A percentile compares a stretch with the other conserved stretches of the same genome.
Evolutionary conservation across 2,113 vertebrate genomes (phyloP).

Genomic region (Hippoglossus stenolepis): DNA sequence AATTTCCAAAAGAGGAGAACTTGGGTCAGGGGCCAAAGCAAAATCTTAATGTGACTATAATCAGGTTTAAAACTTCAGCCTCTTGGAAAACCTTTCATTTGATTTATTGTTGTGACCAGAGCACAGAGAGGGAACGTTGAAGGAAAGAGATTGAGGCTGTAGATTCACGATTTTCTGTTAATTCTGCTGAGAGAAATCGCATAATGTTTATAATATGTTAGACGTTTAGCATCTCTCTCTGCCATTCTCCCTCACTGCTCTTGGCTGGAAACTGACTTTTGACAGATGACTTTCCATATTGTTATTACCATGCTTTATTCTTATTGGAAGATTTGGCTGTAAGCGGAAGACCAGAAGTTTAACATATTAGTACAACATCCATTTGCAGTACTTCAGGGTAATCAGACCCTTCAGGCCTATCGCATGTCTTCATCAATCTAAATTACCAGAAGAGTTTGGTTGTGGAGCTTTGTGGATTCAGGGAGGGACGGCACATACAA

Average conservation of each 20-base stretch:
- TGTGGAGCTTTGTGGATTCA: conserved; percentile 24
- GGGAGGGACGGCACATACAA: not conserved
- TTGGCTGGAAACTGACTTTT: conserved; percentile 60
- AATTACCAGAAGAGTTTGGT: conserved; percentile 46
- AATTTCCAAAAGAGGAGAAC: conserved; percentile 61
- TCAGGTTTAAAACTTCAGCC: conserved; percentile 53
- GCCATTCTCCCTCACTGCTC: conserved; percentile 45
- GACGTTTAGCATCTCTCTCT: conserved; percentile 55
- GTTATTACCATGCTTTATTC: conserved; percentile 61
- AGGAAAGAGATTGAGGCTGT: not conserved
- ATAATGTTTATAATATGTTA: conserved; percentile 64
- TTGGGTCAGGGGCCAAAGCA: conserved; percentile 6
- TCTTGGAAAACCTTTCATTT: conserved; percentile 32
- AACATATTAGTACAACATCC: conserved; percentile 51
- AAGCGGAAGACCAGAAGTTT: conserved; percentile 50
- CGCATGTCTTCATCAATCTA: conserved; percentile 57
- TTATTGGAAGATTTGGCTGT: conserved; percentile 65
- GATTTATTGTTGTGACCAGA: conserved; percentile 60
- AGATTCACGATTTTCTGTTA: conserved; percentile 58
- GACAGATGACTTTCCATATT: conserved; percentile 73
- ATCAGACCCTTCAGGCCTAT: conserved; percentile 48
- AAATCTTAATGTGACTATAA: conserved; percentile 57
- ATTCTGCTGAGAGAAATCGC: conserved; percentile 60
- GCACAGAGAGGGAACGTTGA: not conserved
- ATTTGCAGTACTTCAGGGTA: conserved; percentile 56